Percentiles rank a stretch among this genome's conserved stretches.
phyloP scores from a whole-genome alignment of 2,797 vertebrate genomes.

The Delichon dasypus region DNA sequence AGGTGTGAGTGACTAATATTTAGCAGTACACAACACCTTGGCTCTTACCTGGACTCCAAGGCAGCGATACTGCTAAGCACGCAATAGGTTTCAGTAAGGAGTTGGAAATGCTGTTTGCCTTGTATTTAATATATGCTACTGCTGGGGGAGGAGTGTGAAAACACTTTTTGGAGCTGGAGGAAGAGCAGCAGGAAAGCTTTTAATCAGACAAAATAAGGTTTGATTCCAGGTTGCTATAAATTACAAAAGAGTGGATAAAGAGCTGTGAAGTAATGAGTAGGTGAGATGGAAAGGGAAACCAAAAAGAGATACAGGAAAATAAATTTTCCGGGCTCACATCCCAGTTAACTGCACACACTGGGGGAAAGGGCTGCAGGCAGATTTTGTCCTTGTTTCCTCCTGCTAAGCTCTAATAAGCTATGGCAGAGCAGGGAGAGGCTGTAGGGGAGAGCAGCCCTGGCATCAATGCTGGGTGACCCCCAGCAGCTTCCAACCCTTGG shows the following conservation, averaged over 20 bases:
- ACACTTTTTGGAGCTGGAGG: constrained; percentile 26
- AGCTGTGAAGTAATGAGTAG: not conserved
- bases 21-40: not conserved
- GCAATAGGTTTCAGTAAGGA: not conserved
- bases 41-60: not conserved
- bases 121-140: not conserved
- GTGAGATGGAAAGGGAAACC: not conserved
- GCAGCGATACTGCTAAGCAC: not conserved
- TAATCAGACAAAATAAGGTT: constrained; percentile 30
- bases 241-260: constrained; percentile 1
- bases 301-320: constrained; percentile 2
- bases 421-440: not conserved
- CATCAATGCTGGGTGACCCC: not conserved
- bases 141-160: not conserved
- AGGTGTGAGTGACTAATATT: not conserved
- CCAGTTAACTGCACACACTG: not conserved
- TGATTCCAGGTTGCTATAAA: constrained; percentile 52
- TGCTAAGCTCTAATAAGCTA: not conserved
- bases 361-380: not conserved
- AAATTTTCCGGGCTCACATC: not conserved
- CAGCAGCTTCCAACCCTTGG: not conserved
- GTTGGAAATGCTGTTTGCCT: not conserved
- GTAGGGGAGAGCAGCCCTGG: not conserved
- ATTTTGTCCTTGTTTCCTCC: constrained; percentile 1
- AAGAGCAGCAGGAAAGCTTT: constrained; percentile 44